A percentile compares a stretch with the other conserved stretches of the same genome.
Conservation (phyloP, 2,888 invertebrate species). For the Priocnemis perturbator region DNA sequence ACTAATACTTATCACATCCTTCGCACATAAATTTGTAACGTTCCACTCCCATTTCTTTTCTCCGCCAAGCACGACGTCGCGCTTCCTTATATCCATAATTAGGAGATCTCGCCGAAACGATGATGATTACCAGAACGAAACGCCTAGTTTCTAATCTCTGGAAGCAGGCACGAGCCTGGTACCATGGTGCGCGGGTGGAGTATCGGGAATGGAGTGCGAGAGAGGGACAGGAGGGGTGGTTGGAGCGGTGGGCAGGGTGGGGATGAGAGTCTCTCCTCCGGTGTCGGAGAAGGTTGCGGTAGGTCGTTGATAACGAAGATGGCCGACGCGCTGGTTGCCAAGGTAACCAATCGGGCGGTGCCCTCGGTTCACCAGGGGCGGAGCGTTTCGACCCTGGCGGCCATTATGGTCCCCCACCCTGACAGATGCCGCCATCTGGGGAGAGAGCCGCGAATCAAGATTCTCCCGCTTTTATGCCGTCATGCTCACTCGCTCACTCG, state of each 20-base stretch:
- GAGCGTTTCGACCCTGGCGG: constrained; percentile 58
- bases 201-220: too few relatives aligned
- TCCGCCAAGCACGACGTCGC: background rate
- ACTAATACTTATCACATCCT: too few relatives aligned
- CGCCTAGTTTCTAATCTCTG: constrained; percentile 28
- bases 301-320: constrained; percentile 67
- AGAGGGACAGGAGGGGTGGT: background rate
- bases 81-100: constrained; percentile 6
- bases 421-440: constrained; percentile 66
- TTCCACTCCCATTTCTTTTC: background rate
- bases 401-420: constrained; percentile 64
- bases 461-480: constrained; percentile 22
- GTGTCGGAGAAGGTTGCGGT: constrained; percentile 63
- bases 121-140: constrained; percentile 26
- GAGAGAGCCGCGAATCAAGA: constrained; percentile 26
- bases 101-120: background rate
- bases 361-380: constrained; percentile 58
- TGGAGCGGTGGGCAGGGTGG: constrained; percentile 12
- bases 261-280: constrained; percentile 25
- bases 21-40: too few relatives aligned
- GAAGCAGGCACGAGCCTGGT: constrained; percentile 21
- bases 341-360: constrained; percentile 58
- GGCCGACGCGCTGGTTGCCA: constrained; percentile 65
- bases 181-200: constrained; percentile 9
- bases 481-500: background rate